Percentiles rank a stretch among this genome's conserved stretches.
Conservation (phyloP, 2,888 invertebrate species). For the Eristalis pertinax region DNA sequence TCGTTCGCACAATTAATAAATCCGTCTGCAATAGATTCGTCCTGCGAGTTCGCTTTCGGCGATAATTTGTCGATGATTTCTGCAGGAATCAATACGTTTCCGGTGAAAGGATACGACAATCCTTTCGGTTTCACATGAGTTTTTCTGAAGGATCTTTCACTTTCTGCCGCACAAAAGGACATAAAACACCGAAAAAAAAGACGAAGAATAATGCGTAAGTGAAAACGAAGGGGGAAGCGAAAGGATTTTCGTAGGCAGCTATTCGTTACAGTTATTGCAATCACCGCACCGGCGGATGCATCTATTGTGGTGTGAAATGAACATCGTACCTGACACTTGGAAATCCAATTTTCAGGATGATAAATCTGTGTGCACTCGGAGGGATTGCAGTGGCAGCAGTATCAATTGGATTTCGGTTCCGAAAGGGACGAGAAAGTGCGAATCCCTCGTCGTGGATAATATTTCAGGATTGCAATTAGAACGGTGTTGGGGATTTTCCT, state of each 20-base stretch:
- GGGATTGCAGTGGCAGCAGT: conserved; percentile 21
- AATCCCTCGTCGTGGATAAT: conserved; percentile 43
- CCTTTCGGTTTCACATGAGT: conserved; percentile 61
- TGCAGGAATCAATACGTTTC: conserved; percentile 61
- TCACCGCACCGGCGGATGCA: conserved; percentile 60
- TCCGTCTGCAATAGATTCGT: conserved; percentile 16
- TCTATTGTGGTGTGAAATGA: conserved; percentile 54
- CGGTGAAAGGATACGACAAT: conserved; percentile 65
- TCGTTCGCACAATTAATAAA: conserved; percentile 27
- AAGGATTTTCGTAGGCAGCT: conserved; percentile 51
- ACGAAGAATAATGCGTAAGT: neutral
- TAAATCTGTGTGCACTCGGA: conserved; percentile 47
- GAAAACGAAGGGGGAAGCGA: conserved; percentile 56
- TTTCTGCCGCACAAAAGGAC: conserved; percentile 57
- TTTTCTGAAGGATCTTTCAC: conserved; percentile 48
- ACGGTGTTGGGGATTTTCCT: neutral
- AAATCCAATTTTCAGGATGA: conserved; percentile 68
- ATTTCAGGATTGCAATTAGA: conserved; percentile 48
- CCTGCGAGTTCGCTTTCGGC: conserved; percentile 41
- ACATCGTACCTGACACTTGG: conserved; percentile 62
- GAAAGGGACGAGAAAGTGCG: conserved; percentile 12
- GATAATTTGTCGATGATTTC: conserved; percentile 57
- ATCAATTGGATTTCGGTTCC: conserved; percentile 52
- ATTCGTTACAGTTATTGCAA: conserved; percentile 72
- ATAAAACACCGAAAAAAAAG: neutral